A percentile compares a stretch with the other conserved stretches of the same genome.
These are phyloP conservation scores for Trachelus tabidus DNA, from an alignment of 2,888 invertebrate genomes.

Conservation along the genomic window DNA sequence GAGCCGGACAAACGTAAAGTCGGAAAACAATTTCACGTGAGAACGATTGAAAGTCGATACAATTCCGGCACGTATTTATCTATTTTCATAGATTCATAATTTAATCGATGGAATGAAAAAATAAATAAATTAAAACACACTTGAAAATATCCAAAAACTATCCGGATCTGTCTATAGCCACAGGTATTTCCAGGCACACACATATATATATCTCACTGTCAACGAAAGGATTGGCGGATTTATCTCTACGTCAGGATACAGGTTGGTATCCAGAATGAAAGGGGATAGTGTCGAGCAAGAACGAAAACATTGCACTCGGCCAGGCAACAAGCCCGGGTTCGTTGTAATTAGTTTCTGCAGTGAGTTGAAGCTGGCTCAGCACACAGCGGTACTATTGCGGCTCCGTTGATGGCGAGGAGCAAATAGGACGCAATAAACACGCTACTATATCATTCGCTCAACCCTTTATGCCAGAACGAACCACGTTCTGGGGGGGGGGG, in stretches of 20 bases:
- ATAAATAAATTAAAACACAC: not conserved
- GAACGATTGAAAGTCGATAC: constrained; percentile 2
- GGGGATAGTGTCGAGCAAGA: constrained; percentile 27
- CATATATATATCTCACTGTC: constrained; percentile 1
- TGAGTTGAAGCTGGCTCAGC: constrained; percentile 38
- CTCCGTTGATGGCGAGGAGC: constrained; percentile 32
- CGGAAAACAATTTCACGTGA: not conserved
- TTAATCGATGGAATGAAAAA: not conserved
- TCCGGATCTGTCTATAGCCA: not conserved
- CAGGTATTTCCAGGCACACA: not conserved
- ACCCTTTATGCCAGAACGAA: constrained; percentile 46
- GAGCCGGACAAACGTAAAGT: too few species aligned
- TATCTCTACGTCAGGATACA: not conserved
- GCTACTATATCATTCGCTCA: constrained; percentile 54
- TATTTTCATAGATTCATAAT: not conserved
- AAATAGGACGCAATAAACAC: constrained; percentile 56
- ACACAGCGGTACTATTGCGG: constrained; percentile 23
- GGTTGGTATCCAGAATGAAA: not conserved
- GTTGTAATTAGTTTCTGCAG: constrained; percentile 9
- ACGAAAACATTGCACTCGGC: constrained; percentile 51
- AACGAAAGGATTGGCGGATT: not conserved
- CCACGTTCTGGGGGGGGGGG: not conserved
- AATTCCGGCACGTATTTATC: not conserved
- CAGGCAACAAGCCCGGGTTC: constrained; percentile 42
- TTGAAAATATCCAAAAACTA: not conserved